A percentile compares a stretch with the other conserved stretches of the same genome.
These are phyloP conservation scores for Erethizon dorsatum DNA, from an alignment of 2,797 vertebrate genomes.

Conservation along the genomic window DNA sequence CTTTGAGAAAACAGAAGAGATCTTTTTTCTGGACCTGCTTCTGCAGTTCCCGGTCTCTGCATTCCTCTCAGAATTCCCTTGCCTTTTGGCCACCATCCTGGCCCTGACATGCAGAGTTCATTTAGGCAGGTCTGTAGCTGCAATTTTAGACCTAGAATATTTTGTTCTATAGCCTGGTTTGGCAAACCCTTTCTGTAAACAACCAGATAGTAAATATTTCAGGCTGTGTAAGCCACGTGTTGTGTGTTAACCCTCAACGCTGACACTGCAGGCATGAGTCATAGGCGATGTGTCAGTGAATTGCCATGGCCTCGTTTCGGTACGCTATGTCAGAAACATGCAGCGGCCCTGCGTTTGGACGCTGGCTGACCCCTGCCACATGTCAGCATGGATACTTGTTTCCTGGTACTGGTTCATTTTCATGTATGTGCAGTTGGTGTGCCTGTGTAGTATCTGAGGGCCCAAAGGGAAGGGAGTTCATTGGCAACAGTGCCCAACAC, in stretches of 20 bases:
- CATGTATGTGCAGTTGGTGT: rapidly evolving
- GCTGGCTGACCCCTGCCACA: rapidly evolving
- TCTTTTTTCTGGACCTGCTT: neutral
- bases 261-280: rapidly evolving
- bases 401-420: neutral
- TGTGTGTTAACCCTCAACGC: neutral
- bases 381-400: neutral
- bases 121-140: neutral
- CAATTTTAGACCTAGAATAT: neutral
- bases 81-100: no score
- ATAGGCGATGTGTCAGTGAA: rapidly evolving
- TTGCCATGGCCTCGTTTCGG: neutral
- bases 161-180: neutral
- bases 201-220: neutral
- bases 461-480: neutral
- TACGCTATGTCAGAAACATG: neutral
- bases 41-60: neutral
- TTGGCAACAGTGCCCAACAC: neutral
- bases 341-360: neutral
- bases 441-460: neutral
- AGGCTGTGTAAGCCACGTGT: rapidly evolving
- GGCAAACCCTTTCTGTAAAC: neutral
- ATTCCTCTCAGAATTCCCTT: rapidly evolving
- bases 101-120: no score
- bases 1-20: neutral